Evolutionary conservation across 2,888 invertebrate species (phyloP).

Genomic region (Chirona hameri): DNA sequence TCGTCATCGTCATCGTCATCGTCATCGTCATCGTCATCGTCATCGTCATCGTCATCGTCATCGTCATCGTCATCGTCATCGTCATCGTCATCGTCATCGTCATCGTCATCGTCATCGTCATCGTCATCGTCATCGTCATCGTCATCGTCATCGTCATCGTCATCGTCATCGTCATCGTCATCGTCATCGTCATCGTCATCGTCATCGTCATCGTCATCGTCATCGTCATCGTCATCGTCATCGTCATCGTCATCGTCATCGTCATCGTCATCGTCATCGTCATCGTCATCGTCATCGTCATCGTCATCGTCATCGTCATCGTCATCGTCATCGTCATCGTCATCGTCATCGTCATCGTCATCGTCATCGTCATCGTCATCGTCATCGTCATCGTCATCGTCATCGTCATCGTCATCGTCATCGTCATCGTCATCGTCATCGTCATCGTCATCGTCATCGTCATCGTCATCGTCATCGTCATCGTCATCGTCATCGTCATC

Average conservation of each 20-base stretch:
- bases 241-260: neutral
- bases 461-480: slow-evolving; percentile 6
- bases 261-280: neutral
- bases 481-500: slow-evolving; percentile 1
- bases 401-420: slow-evolving; percentile 6
- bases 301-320: slow-evolving; percentile 1
- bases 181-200: slow-evolving; percentile 1
- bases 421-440: neutral
- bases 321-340: neutral
- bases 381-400: neutral
- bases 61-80: neutral
- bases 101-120: slow-evolving; percentile 6
- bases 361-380: slow-evolving; percentile 1
- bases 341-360: slow-evolving; percentile 1
- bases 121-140: slow-evolving; percentile 1
- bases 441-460: neutral
- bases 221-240: slow-evolving; percentile 6
- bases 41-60: slow-evolving; percentile 6
- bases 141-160: neutral
- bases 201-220: neutral
- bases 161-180: slow-evolving; percentile 1
- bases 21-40: neutral
- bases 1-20: slow-evolving; percentile 1
- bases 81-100: neutral
- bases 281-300: slow-evolving; percentile 6